phyloP scores from a whole-genome alignment of 2,888 invertebrate species.

The Tetranychus truncatus region DNA sequence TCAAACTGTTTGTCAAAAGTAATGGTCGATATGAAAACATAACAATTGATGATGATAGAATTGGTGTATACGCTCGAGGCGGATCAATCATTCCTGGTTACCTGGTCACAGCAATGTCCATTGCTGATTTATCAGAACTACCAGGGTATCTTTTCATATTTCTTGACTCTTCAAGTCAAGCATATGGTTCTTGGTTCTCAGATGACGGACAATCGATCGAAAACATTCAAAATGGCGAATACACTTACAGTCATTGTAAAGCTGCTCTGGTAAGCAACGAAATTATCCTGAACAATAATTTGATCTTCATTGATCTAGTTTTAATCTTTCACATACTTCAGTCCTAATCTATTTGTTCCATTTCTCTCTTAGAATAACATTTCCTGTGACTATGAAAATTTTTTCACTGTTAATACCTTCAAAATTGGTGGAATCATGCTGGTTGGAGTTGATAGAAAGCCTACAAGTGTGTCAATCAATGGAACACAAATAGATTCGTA shows the following conservation, averaged over 20 bases:
- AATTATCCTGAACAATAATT: neutral
- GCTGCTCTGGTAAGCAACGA: neutral
- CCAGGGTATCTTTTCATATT: neutral
- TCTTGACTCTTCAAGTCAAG: neutral
- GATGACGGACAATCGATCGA: slow-evolving; percentile 4
- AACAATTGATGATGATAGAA: slow-evolving; percentile 44
- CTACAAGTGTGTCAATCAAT: neutral
- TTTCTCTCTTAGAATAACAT: neutral
- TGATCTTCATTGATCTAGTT: no score
- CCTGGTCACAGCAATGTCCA: neutral
- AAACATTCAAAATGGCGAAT: neutral
- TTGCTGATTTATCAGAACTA: neutral
- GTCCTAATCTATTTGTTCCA: neutral
- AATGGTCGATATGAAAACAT: slow-evolving; percentile 32
- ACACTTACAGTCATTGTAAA: neutral
- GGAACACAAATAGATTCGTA: neutral
- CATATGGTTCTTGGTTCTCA: neutral
- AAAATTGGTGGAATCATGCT: neutral
- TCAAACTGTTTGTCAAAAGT: slow-evolving; percentile 14
- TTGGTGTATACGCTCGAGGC: slow-evolving; percentile 47
- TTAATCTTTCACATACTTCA: neutral
- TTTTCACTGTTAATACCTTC: neutral
- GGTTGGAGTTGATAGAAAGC: neutral
- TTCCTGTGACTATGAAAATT: neutral
- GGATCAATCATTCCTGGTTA: slow-evolving; percentile 40